Conservation (phyloP, 1,140 invertebrate species). For the Triops cancriformis region DNA sequence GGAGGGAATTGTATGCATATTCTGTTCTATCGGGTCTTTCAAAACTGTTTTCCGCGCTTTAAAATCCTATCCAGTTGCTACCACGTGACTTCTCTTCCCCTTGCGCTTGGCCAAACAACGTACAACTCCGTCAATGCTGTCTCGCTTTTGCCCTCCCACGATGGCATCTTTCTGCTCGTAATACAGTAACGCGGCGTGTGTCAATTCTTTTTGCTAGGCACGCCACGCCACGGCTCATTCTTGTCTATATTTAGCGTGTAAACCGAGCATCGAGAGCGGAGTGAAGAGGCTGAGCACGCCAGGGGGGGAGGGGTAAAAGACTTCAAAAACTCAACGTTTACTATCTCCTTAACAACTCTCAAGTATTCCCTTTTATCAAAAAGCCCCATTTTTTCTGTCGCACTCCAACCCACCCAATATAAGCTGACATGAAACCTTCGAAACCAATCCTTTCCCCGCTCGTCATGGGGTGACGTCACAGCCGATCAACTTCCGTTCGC, state of each 20-base stretch:
- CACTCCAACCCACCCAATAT: background rate
- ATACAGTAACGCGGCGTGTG: too few species aligned
- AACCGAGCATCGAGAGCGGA: background rate
- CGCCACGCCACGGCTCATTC: background rate
- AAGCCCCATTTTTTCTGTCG: background rate
- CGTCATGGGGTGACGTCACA: background rate
- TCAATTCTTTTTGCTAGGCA: background rate
- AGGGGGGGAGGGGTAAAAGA: background rate
- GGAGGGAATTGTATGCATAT: too few species aligned
- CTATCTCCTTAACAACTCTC: background rate
- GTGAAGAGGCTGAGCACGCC: background rate
- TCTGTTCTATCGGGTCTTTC: too few species aligned
- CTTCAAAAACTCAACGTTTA: background rate
- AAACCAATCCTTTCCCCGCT: background rate
- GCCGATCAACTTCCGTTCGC: background rate
- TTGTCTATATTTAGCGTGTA: conserved; percentile 10
- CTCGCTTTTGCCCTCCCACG: background rate
- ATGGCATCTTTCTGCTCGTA: too few species aligned
- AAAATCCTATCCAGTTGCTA: too few species aligned
- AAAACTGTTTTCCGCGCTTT: too few species aligned
- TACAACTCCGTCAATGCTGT: background rate
- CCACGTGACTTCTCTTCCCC: too few species aligned
- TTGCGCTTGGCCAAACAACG: too few species aligned
- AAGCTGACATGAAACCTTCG: background rate
- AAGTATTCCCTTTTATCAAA: background rate